These are phyloP conservation scores for Chloroclystis v-ata DNA, from an alignment of 2,888 invertebrate species.

Conservation along the genomic window DNA sequence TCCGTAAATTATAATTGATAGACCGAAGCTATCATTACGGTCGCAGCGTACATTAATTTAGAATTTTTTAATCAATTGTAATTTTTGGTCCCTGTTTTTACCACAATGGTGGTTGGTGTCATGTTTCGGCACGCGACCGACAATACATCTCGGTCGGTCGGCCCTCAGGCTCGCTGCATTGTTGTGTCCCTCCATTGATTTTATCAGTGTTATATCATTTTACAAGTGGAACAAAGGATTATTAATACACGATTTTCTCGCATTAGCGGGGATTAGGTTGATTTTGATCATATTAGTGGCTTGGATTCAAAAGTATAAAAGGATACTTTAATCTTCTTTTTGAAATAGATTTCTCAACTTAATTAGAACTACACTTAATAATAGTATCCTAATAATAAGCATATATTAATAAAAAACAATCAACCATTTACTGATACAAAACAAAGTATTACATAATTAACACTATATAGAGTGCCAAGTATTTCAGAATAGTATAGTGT, in stretches of 20 bases:
- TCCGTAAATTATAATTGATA: not conserved
- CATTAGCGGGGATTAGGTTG: slow-evolving; percentile 12
- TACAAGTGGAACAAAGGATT: slow-evolving; percentile 47
- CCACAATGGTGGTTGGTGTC: slow-evolving; percentile 65
- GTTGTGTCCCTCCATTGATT: slow-evolving; percentile 58
- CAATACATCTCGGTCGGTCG: slow-evolving; percentile 49
- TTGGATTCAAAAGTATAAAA: no score
- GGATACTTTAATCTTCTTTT: no score
- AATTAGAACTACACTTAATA: no score
- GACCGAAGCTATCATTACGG: slow-evolving; percentile 1
- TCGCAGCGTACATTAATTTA: slow-evolving; percentile 17
- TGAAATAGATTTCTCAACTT: no score
- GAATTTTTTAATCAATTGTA: slow-evolving; percentile 22
- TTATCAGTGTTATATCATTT: slow-evolving; percentile 60
- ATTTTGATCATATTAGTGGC: not conserved
- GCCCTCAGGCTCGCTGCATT: slow-evolving; percentile 48
- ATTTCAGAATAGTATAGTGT: no score
- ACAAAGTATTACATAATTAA: no score
- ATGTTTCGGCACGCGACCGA: slow-evolving; percentile 60
- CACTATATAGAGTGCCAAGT: no score
- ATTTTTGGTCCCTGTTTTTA: slow-evolving; percentile 42
- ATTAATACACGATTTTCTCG: slow-evolving; percentile 23
- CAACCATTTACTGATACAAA: no score
- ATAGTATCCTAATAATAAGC: no score
- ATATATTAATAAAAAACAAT: no score